Evolutionary conservation across 2,888 invertebrate species (phyloP), one percentile per base, ranked within the genome.

Genomic region (Epirrhoe tristata): DNA sequence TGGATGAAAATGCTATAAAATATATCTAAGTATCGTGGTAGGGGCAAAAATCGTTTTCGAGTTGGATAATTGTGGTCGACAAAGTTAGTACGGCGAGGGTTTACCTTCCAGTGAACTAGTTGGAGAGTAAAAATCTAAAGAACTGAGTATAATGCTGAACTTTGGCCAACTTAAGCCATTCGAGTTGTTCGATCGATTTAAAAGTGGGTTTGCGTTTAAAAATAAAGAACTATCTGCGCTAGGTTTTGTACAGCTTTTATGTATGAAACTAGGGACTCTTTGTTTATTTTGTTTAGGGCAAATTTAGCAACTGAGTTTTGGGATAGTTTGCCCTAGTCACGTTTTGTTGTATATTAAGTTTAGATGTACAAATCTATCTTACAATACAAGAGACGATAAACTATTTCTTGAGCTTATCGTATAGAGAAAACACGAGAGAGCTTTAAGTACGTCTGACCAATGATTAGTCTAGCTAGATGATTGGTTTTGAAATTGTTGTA

Each of bases 1-100:
- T n/a, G n/a, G n/a, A 24, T 24, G 24, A 24, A 24, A 24, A 24
- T 24, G 1, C 24, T 24, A 24, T 3, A 43, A 10, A 46, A 46
- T 0, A 0, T 0, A 14, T 14, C 46, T 1, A 46, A 2, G 48
- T 12, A 7, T 24, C 17, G 6, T 58, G 57, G 67, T 67, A 63
- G 54, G 53, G 57, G 60, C 16, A 64, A 36, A 58, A 52, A 59
- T 56, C 36, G 58, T 62, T 54, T 52, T 34, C 55, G 24, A 60
- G 39, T 56, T 58, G 57, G 65, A 67, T 73, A 70, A 73, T 69
- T 67, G 73, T 68, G 68, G 69, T 43, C 31, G 66, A 53, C 48
- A 46, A 73, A 74, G 68, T 74, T 72, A 58, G 71, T 61, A 66
- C 59, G 67, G 39, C 54, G 48, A 63, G 56, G 61, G 67, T 61